phyloP scores from a whole-genome alignment of 2,888 invertebrate genomes.

The Xestobium rufovillosum region DNA sequence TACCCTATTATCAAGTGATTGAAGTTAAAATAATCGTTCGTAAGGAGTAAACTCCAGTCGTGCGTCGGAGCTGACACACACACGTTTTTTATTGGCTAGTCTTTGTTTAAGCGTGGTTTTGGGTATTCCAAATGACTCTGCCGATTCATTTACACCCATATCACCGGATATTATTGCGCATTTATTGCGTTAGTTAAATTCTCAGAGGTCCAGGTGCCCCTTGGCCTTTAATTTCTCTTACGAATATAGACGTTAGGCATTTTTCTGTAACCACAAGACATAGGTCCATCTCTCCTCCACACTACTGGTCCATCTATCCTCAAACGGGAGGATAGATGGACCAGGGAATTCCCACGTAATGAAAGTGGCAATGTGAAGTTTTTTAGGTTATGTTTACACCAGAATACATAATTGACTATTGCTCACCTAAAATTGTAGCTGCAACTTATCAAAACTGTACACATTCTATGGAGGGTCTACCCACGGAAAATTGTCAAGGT shows the following conservation, averaged over 20 bases:
- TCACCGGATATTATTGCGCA: not conserved
- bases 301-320: slow-evolving; percentile 5
- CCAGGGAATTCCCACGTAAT: no score
- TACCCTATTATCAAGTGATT: no score
- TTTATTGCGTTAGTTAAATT: slow-evolving; percentile 3
- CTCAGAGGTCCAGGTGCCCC: slow-evolving; percentile 1
- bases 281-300: slow-evolving; percentile 2
- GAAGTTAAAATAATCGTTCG: no score
- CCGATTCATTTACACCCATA: slow-evolving; percentile 3
- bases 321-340: slow-evolving; percentile 3
- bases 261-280: not conserved
- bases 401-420: not conserved
- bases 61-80: no score
- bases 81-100: not conserved
- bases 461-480: not conserved
- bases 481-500: not conserved
- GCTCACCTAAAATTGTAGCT: not conserved
- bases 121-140: not conserved
- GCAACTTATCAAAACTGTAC: not conserved
- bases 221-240: not conserved
- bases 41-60: no score
- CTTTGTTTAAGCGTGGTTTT: slow-evolving; percentile 1
- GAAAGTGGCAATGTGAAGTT: no score
- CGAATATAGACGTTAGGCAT: not conserved
- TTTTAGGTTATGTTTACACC: slow-evolving; percentile 1